Conservation (phyloP, 2,113 vertebrate species). For the Chloebia gouldiae region DNA sequence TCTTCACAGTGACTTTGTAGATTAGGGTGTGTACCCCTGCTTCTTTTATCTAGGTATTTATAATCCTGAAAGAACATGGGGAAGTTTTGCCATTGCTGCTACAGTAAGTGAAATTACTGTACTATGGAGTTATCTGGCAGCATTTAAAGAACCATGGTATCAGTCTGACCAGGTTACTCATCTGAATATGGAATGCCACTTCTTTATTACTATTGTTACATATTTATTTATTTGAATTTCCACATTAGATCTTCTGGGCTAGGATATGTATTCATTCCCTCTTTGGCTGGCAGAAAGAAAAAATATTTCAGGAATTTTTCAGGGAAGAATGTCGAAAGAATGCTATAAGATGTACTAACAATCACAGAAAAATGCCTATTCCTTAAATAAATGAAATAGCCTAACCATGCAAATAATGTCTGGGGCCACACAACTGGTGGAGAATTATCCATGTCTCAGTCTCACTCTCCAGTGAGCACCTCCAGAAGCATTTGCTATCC, state of each 20-base stretch:
- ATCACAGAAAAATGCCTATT: neutral
- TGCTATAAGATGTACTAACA: neutral
- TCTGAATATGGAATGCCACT: neutral
- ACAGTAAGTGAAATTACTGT: neutral
- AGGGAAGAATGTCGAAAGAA: neutral
- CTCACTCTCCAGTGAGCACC: rapidly evolving
- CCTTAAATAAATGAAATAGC: neutral
- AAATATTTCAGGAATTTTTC: neutral
- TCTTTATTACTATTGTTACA: neutral
- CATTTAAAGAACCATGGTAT: neutral
- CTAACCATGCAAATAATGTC: neutral
- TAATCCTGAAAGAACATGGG: neutral
- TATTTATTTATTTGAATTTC: neutral
- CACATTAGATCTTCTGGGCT: neutral
- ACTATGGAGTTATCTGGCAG: neutral
- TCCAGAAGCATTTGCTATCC: neutral
- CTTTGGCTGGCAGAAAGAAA: neutral
- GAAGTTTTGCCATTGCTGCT: neutral
- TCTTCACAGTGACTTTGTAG: neutral
- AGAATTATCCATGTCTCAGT: neutral
- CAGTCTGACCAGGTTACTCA: neutral
- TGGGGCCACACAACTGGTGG: neutral
- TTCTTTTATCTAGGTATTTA: neutral
- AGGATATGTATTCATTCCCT: neutral
- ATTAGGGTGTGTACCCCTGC: neutral